Conservation (phyloP, 2,888 invertebrate species). For the Argynnis bischoffii region DNA sequence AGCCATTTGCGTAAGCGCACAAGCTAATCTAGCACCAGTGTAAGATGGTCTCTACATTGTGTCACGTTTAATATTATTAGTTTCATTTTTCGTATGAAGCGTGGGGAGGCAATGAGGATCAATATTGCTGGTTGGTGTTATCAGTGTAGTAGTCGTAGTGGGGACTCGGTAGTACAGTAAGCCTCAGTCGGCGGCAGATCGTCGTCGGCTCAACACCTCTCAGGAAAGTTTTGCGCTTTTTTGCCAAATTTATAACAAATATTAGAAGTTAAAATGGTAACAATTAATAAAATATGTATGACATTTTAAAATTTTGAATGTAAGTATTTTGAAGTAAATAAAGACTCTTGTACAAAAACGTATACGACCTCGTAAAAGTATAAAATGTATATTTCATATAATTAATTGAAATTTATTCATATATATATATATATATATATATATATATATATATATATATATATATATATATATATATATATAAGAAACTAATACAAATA, state of each 20-base stretch:
- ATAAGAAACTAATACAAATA: too few relatives aligned
- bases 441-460: too few relatives aligned
- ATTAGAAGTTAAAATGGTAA: not conserved
- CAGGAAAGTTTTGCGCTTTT: constrained; percentile 43
- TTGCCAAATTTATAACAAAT: not conserved
- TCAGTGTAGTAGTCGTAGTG: constrained; percentile 65
- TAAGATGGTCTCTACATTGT: constrained; percentile 42
- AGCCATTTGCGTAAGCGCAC: constrained; percentile 77
- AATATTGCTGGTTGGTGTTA: constrained; percentile 52
- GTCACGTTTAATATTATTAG: constrained; percentile 7
- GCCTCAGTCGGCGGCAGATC: constrained; percentile 73
- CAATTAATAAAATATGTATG: too few relatives aligned
- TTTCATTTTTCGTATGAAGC: not conserved
- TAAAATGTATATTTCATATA: too few relatives aligned
- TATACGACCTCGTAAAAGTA: too few relatives aligned
- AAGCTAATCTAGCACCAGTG: constrained; percentile 54
- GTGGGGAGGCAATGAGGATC: constrained; percentile 45
- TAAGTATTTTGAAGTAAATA: too few relatives aligned
- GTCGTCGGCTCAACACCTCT: constrained; percentile 67
- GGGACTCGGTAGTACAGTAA: constrained; percentile 53
- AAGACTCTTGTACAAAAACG: too few relatives aligned
- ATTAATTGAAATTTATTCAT: too few relatives aligned
- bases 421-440: too few relatives aligned
- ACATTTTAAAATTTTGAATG: too few relatives aligned
- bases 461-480: too few relatives aligned